Evolutionary conservation across 2,888 invertebrate genomes (phyloP), one percentile per base, ranked within the genome.

Genomic region (Melitaea athalia): DNA sequence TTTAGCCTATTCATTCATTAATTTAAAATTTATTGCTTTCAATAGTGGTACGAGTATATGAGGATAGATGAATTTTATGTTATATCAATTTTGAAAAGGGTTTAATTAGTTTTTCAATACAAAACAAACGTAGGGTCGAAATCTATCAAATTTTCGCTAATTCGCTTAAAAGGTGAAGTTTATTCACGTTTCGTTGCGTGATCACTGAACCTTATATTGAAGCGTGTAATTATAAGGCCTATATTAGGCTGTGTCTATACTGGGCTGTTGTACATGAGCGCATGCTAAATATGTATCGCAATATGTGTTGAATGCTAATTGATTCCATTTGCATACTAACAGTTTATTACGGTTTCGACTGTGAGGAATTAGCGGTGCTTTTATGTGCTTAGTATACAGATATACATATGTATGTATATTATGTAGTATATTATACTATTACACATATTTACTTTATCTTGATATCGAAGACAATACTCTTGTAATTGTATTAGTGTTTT

Each of bases 181-280:
- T n/a, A 15, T 38, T 57, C 38, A 42, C 42, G 57, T 6, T 4
- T 5, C 11, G 31, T 38, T 57, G 42, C 42, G 33, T 57, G 57
- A 57, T n/a, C 38, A 57, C 15, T 57, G 57, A 57, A 42, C 57
- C 57, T 42, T 53, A 31, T 53, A 53, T 31, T 31, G 31, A 53
- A 33, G 53, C 31, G 53, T 33, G 33, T 53, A 31, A 33, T 53
- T 53, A 53, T 33, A 53, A 53, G 53, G 33, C 14, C 33, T 53
- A 53, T 53, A 53, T 53, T 24, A 24, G 53, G 53, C 31, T 24
- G n/a, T 53, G 33, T 5, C 53, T 53, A 31, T 53, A 52, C 52
- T 17, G 52, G 52, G 4, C 24, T 24, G 24, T 52, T 52, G n/a
- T n/a, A 52, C 52, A 52, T 17, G 11, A 52, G 15, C 52, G 1